phyloP scores from a whole-genome alignment of 2,888 invertebrate genomes.

The Melinopterus prodromus region DNA sequence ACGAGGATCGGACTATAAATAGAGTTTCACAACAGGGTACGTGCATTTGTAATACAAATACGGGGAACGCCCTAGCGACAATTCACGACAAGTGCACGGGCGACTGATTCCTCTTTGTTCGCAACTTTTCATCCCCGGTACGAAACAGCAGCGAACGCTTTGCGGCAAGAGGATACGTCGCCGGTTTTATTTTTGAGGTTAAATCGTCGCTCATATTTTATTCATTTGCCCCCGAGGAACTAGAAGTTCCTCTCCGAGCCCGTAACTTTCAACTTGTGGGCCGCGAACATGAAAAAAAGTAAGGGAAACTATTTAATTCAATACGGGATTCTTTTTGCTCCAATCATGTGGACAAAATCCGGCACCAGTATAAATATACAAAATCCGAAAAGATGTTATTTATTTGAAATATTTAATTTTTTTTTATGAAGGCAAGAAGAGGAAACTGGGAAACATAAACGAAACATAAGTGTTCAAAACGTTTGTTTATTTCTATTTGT shows the following conservation, averaged over 20 bases:
- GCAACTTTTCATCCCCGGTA: neutral
- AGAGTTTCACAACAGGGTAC: neutral
- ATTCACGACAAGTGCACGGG: neutral
- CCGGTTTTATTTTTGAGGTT: neutral
- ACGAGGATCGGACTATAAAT: neutral
- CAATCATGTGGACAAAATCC: neutral
- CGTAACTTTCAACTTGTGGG: neutral
- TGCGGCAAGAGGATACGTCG: neutral
- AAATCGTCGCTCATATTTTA: neutral
- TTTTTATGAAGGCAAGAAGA: neutral
- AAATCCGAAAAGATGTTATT: neutral
- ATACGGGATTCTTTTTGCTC: neutral
- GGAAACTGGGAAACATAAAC: neutral
- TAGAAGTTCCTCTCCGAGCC: neutral
- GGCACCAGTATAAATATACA: neutral
- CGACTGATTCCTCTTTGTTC: neutral
- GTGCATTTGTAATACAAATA: neutral
- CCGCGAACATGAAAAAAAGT: neutral
- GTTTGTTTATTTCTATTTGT: too few species aligned
- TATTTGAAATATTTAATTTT: neutral
- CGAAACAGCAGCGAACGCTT: neutral
- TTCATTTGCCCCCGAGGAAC: neutral
- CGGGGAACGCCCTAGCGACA: neutral
- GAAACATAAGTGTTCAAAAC: too few species aligned
- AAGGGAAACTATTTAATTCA: neutral